These are phyloP conservation scores for Noctua janthe DNA, from an alignment of 2,888 invertebrate species.

Conservation along the genomic window DNA sequence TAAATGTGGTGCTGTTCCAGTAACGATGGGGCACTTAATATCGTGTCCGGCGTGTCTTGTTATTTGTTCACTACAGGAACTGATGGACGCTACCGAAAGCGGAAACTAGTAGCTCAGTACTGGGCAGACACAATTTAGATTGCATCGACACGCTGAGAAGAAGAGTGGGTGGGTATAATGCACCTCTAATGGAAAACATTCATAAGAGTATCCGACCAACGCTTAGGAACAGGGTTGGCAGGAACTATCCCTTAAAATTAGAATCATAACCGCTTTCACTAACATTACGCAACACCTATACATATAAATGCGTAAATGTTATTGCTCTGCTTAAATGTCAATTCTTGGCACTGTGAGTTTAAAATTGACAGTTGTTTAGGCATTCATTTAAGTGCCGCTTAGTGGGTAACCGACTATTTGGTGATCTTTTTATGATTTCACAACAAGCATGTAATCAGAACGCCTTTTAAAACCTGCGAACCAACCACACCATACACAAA, in stretches of 20 bases:
- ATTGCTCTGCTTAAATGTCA: background rate
- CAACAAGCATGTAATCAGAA: background rate
- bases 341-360: background rate
- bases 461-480: too few relatives aligned
- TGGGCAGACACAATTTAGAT: too few relatives aligned
- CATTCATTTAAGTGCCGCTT: background rate
- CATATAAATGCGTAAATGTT: background rate
- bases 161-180: background rate
- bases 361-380: background rate
- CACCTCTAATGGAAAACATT: conserved; percentile 33
- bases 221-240: conserved; percentile 16
- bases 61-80: too few relatives aligned
- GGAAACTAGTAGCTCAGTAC: too few relatives aligned
- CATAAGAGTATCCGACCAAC: conserved; percentile 30
- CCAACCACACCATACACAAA: too few relatives aligned
- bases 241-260: background rate
- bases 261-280: background rate
- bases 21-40: too few relatives aligned
- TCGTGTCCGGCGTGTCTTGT: too few relatives aligned
- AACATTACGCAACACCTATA: background rate
- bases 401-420: background rate
- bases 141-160: too few relatives aligned
- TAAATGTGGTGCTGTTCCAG: too few relatives aligned
- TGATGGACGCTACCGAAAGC: too few relatives aligned
- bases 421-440: background rate